Percentiles rank a stretch among this genome's conserved stretches.
phyloP scores from a whole-genome alignment of 1,140 invertebrate genomes.

The Halyomorpha halys region DNA sequence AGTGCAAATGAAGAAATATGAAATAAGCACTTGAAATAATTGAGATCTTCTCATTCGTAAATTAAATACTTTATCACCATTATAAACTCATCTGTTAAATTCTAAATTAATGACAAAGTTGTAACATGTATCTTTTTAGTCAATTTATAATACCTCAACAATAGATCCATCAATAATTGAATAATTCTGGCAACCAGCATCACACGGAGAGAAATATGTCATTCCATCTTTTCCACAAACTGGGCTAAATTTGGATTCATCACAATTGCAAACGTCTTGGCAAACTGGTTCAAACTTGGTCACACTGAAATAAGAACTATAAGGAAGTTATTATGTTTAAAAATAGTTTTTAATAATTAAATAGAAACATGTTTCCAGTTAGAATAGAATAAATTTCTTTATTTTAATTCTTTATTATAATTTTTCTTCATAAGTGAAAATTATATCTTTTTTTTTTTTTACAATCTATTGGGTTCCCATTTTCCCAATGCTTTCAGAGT shows the following conservation, averaged over 20 bases:
- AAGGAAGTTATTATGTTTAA: too few relatives aligned
- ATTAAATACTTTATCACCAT: too few relatives aligned
- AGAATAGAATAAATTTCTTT: background rate
- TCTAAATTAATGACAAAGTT: too few relatives aligned
- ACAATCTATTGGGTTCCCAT: too few relatives aligned
- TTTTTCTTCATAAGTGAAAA: background rate
- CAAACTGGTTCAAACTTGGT: constrained; percentile 49
- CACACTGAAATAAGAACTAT: constrained; percentile 32
- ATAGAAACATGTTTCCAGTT: background rate
- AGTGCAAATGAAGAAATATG: too few relatives aligned
- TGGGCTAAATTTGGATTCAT: constrained; percentile 63
- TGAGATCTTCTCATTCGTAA: too few relatives aligned
- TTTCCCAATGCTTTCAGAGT: too few relatives aligned
- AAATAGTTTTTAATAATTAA: too few relatives aligned
- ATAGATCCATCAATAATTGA: constrained; percentile 51
- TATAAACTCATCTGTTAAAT: too few relatives aligned
- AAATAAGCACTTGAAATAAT: too few relatives aligned
- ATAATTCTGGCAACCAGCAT: constrained; percentile 69
- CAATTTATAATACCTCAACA: constrained; percentile 35
- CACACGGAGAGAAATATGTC: constrained; percentile 81
- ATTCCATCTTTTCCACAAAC: constrained; percentile 67
- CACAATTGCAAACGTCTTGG: constrained; percentile 55
- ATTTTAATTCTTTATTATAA: background rate
- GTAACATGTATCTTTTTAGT: background rate
- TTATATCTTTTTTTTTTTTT: too few relatives aligned